Base-by-base conservation (phyloP, 2,797 vertebrate genomes). In the Pogoniulus pusillus region DNA sequence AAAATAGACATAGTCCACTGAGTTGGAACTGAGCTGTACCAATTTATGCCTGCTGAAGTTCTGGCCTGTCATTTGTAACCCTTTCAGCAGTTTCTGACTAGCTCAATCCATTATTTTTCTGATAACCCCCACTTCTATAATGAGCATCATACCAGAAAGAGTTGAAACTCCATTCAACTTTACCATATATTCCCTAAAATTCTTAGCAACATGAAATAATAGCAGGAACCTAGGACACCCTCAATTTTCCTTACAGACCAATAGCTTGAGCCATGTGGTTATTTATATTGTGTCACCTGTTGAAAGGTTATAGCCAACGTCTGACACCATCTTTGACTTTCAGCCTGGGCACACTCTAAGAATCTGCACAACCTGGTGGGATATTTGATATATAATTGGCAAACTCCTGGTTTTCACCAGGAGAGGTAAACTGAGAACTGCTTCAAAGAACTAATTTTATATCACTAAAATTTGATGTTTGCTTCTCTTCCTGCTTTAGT, bases 81-180 rank as follows among this genome's bases (percentile, higher is more conserved):
- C 26, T 76, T 94, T 78, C 66, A 89, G 82, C 54, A 91, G 20
- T 85, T 90, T 87, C 70, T 87, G 81, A 82, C 72, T 72, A 77
- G 43, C n/a, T 49, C 57, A 26, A 83, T 39, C 68, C 63, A 83
- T 49, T 85, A 57, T 91, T 92, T 70, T 32, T 43, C 59, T 90
- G 30, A 55, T 92, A 91, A 82, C 80, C 47, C 43, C 59, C 29
- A 72, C 69, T 89, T 89, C 68, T 64, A 49, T 93, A 94, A 95
- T 51, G 49, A 91, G 70, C 63, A 76, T 35, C 76, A 41, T 75
- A 87, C 63, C 63, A 89, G 82, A 91, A 82, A 66, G 29, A 68
- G 47, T 10, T 66, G 76, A 87, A 76, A 66, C 18, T 80, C 43
- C 41, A 70, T 90, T 89, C 76, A 73, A 2, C 14, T 12, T 12